These are phyloP conservation scores for Melipona beecheii DNA, from an alignment of 2,888 invertebrate genomes.

Conservation along the genomic window DNA sequence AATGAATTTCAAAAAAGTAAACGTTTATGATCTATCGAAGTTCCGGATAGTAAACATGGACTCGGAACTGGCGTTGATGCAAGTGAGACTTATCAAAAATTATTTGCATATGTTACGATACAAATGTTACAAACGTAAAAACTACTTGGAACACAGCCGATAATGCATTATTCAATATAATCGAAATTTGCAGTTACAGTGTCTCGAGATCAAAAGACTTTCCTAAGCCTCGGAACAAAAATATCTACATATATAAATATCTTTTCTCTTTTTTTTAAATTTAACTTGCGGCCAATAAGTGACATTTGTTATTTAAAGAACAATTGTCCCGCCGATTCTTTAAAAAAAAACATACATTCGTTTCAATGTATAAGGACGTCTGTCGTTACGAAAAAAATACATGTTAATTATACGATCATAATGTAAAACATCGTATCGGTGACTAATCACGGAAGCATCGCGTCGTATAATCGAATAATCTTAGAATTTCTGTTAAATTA, in stretches of 20 bases:
- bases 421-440: conserved; percentile 11
- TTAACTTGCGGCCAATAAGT: neutral
- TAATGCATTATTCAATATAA: neutral
- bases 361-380: neutral
- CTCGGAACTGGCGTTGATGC: conserved; percentile 90
- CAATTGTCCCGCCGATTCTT: neutral
- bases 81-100: conserved; percentile 85
- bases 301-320: conserved; percentile 34
- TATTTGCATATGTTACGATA: neutral
- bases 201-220: neutral
- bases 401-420: conserved; percentile 33
- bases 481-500: conserved; percentile 41
- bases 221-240: neutral
- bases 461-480: conserved; percentile 11
- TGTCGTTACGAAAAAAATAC: conserved; percentile 3
- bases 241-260: neutral
- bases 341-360: neutral
- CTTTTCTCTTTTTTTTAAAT: neutral
- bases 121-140: neutral
- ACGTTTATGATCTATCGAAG: conserved; percentile 91
- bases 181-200: neutral
- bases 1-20: conserved; percentile 89
- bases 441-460: conserved; percentile 26
- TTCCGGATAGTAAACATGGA: conserved; percentile 90
- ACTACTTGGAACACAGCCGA: neutral